These are phyloP conservation scores for Brotula barbata DNA, from an alignment of 2,797 vertebrate genomes.

Conservation along the genomic window DNA sequence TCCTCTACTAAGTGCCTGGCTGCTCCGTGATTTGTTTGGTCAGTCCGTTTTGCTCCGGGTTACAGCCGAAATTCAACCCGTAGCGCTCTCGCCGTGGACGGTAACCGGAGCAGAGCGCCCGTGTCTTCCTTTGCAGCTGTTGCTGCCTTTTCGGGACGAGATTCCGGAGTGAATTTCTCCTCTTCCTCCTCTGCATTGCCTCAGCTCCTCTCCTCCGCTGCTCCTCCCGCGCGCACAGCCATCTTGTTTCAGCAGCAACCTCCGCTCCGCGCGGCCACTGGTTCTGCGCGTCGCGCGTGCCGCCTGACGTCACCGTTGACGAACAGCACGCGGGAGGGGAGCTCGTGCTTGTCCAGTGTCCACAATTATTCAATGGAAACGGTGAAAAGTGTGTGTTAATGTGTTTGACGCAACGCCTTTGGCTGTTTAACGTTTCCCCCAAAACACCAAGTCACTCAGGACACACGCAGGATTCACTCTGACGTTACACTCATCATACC, in stretches of 20 bases:
- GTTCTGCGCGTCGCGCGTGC: constrained; percentile 42
- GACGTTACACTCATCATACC: no score
- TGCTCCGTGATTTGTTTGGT: constrained; percentile 66
- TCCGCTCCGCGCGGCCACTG: constrained; percentile 62
- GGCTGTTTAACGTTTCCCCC: no score
- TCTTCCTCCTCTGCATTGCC: constrained; percentile 70
- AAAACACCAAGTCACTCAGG: no score
- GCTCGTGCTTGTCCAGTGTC: neutral
- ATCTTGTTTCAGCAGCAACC: constrained; percentile 83
- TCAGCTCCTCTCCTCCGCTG: constrained; percentile 63
- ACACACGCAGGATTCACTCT: no score
- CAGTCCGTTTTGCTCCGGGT: constrained; percentile 36
- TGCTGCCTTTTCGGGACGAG: constrained; percentile 50
- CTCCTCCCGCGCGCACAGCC: constrained; percentile 78
- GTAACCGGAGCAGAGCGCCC: constrained; percentile 26
- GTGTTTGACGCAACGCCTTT: no score
- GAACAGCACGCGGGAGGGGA: constrained; percentile 48
- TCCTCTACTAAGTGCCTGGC: constrained; percentile 59
- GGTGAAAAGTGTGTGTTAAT: no score
- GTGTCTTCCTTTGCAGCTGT: constrained; percentile 43
- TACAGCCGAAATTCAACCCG: neutral
- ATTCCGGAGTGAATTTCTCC: constrained; percentile 52
- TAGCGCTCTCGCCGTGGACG: constrained; percentile 20
- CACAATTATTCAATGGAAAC: no score
- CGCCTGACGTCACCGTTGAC: constrained; percentile 76